phyloP scores from a whole-genome alignment of 2,888 invertebrate species.

The Aphidius colemani region DNA sequence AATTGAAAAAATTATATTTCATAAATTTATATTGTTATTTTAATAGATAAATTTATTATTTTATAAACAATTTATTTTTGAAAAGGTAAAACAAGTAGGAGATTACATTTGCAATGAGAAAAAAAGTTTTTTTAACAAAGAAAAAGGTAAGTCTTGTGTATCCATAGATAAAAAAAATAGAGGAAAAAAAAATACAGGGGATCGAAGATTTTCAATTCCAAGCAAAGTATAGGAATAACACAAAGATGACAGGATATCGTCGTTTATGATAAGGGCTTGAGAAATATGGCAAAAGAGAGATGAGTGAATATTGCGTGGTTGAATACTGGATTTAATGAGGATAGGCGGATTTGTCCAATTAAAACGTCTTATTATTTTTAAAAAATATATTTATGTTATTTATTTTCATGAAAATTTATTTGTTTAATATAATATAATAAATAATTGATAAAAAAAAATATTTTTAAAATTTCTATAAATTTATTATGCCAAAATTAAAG shows the following conservation, averaged over 20 bases:
- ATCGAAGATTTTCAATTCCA: slow-evolving; percentile 50
- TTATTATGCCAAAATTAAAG: no score
- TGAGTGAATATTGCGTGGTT: slow-evolving; percentile 37
- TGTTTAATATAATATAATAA: no score
- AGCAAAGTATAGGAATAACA: slow-evolving; percentile 46
- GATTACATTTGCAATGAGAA: not conserved
- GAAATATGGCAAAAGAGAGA: slow-evolving; percentile 25
- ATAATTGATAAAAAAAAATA: no score
- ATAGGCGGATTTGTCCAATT: slow-evolving; percentile 62
- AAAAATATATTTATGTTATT: no score
- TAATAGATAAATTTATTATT: not conserved
- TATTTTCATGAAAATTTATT: no score
- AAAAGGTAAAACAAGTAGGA: slow-evolving; percentile 29
- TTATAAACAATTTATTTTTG: no score
- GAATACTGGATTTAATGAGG: slow-evolving; percentile 58
- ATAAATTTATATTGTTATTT: not conserved
- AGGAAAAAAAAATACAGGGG: slow-evolving; percentile 24
- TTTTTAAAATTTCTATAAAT: no score
- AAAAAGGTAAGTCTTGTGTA: slow-evolving; percentile 14
- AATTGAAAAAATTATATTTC: not conserved
- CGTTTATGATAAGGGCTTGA: slow-evolving; percentile 41
- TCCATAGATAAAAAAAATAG: slow-evolving; percentile 4
- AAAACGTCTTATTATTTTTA: slow-evolving; percentile 56
- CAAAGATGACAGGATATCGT: slow-evolving; percentile 53
- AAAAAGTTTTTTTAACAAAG: not conserved